Evolutionary conservation across 2,888 invertebrate species (phyloP).

Genomic region (Catocala nupta): DNA sequence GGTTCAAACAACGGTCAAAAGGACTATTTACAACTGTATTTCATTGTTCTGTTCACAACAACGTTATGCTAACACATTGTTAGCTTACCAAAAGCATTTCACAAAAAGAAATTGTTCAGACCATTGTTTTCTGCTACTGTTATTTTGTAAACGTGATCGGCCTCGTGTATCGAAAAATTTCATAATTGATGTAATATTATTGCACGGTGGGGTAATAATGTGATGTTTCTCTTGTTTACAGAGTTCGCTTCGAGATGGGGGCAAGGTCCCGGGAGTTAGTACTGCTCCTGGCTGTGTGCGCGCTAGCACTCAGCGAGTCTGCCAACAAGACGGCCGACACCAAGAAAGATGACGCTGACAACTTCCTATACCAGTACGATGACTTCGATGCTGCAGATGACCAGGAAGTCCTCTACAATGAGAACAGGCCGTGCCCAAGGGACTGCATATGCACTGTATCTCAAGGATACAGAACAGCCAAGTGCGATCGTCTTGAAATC

Average conservation of each 20-base stretch:
- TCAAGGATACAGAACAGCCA: constrained; percentile 88
- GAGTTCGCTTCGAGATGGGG: constrained; percentile 85
- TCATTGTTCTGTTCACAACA: constrained; percentile 56
- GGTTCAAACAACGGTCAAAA: constrained; percentile 35
- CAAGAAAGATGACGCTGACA: constrained; percentile 70
- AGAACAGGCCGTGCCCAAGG: constrained; percentile 87
- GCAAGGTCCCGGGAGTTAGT: constrained; percentile 83
- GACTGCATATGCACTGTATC: constrained; percentile 89
- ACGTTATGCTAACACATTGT: constrained; percentile 62
- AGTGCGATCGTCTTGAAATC: constrained; percentile 90
- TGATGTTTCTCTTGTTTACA: constrained; percentile 67
- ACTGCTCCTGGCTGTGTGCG: constrained; percentile 82
- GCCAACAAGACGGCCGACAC: constrained; percentile 72
- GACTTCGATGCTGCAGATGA: constrained; percentile 81
- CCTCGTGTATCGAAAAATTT: constrained; percentile 60
- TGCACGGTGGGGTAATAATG: constrained; percentile 36
- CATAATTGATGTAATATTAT: constrained; percentile 61
- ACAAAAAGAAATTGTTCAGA: constrained; percentile 55
- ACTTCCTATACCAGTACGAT: constrained; percentile 75
- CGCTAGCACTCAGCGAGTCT: constrained; percentile 75
- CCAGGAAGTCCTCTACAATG: constrained; percentile 82
- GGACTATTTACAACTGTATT: constrained; percentile 39
- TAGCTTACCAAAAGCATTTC: constrained; percentile 47
- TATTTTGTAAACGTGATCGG: constrained; percentile 62
- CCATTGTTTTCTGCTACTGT: constrained; percentile 69